Percentiles rank a stretch among this genome's conserved stretches.
These are phyloP conservation scores for Lathronympha strigana DNA, from an alignment of 2,888 invertebrate genomes.

Conservation along the genomic window DNA sequence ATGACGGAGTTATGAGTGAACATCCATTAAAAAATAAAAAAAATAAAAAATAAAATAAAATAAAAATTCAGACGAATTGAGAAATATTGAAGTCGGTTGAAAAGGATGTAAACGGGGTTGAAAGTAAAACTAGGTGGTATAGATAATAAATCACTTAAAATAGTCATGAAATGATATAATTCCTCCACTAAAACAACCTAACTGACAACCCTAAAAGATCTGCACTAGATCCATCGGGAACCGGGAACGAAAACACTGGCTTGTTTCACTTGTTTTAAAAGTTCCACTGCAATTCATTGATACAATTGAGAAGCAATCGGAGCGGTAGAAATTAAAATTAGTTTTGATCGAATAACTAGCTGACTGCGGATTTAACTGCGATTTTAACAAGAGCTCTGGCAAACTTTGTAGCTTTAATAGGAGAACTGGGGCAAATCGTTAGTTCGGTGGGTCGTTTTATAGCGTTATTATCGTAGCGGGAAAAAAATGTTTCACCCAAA, in stretches of 20 bases:
- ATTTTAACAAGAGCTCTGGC: constrained; percentile 11
- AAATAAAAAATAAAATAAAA: no score
- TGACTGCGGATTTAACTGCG: constrained; percentile 1
- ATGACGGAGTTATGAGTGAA: no score
- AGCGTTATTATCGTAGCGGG: background rate
- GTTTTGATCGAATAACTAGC: constrained; percentile 27
- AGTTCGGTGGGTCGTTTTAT: background rate
- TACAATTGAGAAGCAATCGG: constrained; percentile 27
- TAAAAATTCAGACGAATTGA: no score
- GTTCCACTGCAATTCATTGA: constrained; percentile 33
- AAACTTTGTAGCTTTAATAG: constrained; percentile 2
- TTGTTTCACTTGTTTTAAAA: constrained; percentile 28
- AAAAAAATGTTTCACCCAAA: background rate
- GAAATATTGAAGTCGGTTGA: no score
- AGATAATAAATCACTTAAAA: no score
- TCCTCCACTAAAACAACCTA: background rate
- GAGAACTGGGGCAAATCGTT: constrained; percentile 15
- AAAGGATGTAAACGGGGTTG: no score
- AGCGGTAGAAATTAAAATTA: constrained; percentile 30
- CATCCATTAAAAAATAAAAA: no score
- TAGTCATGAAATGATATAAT: background rate
- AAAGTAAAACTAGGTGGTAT: no score
- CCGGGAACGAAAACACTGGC: constrained; percentile 48
- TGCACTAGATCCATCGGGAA: constrained; percentile 53
- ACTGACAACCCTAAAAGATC: constrained; percentile 31